Base-by-base conservation (phyloP, 2,888 invertebrate species). In the Pachycephus smyrnensis region DNA sequence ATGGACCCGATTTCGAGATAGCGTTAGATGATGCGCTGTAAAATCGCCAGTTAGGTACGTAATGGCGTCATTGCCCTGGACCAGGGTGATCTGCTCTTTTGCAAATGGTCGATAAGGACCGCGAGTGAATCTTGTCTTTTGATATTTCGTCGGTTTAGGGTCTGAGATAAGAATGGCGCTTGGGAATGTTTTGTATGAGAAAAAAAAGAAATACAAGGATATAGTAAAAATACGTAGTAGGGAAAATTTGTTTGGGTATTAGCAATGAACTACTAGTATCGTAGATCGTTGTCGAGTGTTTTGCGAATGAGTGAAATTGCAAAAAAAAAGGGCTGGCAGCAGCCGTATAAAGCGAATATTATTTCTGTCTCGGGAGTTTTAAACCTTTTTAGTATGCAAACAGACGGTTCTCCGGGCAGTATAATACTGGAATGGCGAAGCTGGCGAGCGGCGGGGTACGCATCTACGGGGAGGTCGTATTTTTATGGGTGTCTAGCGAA, bases 321-420 rank as follows among this genome's bases (percentile, higher is more conserved):
- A 40, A 6, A 15, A 40, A 37, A 15, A 40, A 6, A 15, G 6
- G 15, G 6, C 6, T 6, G 15, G 4, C 74, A 78, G 75, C 73
- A 40, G 31, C 40, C 37, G 75, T 55, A 55, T 31, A 31, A 68
- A 37, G 75, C 75, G 84, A 87, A 85, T 86, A 87, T 87, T 88
- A 87, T 87, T 87, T 86, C 86, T 85, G 86, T 85, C 86, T 83
- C 84, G 85, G 83, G 85, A 87, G 87, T 87, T 87, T 88, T 86
- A 86, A 88, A 87, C 84, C 88, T 87, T 88, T 88, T 88, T 88
- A 88, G 87, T 87, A 88, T 88, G 88, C 88, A 88, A 88, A 88
- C 88, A 88, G 88, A 87, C 86, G 87, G 85, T 85, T 85, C 86
- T 86, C 85, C 82, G 79, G 82, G 84, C 83, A 81, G 82, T 84